Evolutionary conservation across 2,797 vertebrate genomes (phyloP).

Genomic region (Selene dorsalis): DNA sequence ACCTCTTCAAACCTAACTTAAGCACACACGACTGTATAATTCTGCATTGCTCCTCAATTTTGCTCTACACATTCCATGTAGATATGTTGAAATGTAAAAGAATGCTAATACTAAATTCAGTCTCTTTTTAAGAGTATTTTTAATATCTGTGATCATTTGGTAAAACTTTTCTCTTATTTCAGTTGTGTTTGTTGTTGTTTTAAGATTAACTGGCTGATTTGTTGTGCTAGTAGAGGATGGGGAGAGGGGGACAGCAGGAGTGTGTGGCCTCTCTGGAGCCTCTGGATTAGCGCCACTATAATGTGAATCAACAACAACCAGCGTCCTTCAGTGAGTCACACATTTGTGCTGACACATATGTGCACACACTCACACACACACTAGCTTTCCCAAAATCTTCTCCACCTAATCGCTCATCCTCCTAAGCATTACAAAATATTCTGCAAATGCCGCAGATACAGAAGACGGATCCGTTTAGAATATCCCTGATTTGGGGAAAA

Average conservation of each 20-base stretch:
- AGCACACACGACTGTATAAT: background rate
- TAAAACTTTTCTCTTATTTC: background rate
- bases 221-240: constrained; percentile 60
- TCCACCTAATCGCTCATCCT: constrained; percentile 68
- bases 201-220: constrained; percentile 47
- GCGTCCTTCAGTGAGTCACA: constrained; percentile 73
- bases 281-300: constrained; percentile 75
- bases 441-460: constrained; percentile 62
- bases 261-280: constrained; percentile 70
- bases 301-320: constrained; percentile 79
- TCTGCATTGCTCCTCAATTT: background rate
- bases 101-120: constrained; percentile 8
- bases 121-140: background rate
- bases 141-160: background rate
- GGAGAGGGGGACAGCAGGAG: constrained; percentile 63
- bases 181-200: constrained; percentile 15
- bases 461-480: constrained; percentile 66
- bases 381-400: constrained; percentile 62
- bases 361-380: constrained; percentile 29
- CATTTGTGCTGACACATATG: constrained; percentile 64
- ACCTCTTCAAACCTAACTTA: constrained; percentile 14
- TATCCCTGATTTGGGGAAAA: constrained; percentile 78
- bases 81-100: constrained; percentile 19
- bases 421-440: constrained; percentile 64
- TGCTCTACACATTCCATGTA: constrained; percentile 7